Evolutionary conservation across 2,888 invertebrate species (phyloP).

Genomic region (Laothoe populi): DNA sequence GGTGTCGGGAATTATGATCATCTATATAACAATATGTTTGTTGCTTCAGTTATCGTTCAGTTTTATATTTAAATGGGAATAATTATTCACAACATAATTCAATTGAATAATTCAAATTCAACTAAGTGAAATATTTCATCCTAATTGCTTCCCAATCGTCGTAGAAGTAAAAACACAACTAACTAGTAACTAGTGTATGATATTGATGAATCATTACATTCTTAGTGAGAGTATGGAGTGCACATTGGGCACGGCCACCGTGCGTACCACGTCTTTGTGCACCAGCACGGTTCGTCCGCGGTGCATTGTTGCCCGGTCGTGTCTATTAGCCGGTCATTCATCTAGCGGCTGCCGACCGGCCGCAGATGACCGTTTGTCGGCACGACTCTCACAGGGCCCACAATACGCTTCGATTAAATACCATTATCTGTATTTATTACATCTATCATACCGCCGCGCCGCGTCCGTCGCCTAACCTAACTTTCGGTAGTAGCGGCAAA

Average conservation of each 20-base stretch:
- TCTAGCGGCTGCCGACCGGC: slow-evolving; percentile 39
- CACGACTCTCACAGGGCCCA: slow-evolving; percentile 49
- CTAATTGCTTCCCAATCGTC: neutral
- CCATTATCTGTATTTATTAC: slow-evolving; percentile 72
- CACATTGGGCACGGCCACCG: slow-evolving; percentile 39
- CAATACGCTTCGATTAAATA: slow-evolving; percentile 67
- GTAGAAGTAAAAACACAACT: neutral
- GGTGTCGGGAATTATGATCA: no score
- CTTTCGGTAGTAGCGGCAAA: slow-evolving; percentile 44
- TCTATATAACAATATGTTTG: no score
- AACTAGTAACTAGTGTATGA: neutral
- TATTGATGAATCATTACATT: neutral
- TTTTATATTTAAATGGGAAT: no score
- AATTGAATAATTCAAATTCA: no score
- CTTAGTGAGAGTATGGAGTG: neutral
- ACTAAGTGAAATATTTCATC: neutral
- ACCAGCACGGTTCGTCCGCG: slow-evolving; percentile 19
- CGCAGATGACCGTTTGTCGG: slow-evolving; percentile 45
- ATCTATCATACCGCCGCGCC: slow-evolving; percentile 51
- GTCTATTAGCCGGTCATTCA: slow-evolving; percentile 67
- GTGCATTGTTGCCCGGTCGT: slow-evolving; percentile 29
- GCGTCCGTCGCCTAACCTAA: slow-evolving; percentile 34
- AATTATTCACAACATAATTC: no score
- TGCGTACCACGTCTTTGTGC: slow-evolving; percentile 55
- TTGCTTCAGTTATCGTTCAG: no score